Evolutionary conservation across 2,797 vertebrate genomes (phyloP).

Genomic region (Pterois miles): DNA sequence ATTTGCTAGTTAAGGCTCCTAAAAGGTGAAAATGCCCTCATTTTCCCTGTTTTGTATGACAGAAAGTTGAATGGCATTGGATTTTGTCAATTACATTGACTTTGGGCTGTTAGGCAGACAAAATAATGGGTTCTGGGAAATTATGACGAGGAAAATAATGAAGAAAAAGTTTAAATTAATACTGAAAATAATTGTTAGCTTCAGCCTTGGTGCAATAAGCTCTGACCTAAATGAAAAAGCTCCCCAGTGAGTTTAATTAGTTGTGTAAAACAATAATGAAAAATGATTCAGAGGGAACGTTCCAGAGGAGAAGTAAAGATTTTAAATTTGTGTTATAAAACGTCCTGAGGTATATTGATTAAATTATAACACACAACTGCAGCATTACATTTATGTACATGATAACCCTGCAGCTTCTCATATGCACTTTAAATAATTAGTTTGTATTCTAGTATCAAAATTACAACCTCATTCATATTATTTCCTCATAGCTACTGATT

Average conservation of each 20-base stretch:
- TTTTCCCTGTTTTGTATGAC: background rate
- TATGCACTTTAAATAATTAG: too few relatives aligned
- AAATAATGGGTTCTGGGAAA: background rate
- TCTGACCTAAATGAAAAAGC: conserved; percentile 3
- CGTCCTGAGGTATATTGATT: background rate
- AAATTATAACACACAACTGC: background rate
- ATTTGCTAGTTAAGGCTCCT: background rate
- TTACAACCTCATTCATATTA: background rate
- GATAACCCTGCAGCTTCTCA: background rate
- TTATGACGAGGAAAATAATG: background rate
- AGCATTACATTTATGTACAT: background rate
- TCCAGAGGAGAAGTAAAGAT: background rate
- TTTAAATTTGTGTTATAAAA: background rate
- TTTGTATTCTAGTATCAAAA: background rate
- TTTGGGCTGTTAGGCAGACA: background rate
- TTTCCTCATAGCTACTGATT: background rate
- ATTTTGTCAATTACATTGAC: background rate
- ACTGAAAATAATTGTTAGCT: background rate
- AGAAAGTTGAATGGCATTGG: background rate
- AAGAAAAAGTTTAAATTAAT: background rate
- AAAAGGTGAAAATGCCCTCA: too few relatives aligned
- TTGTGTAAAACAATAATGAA: background rate
- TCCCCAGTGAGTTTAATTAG: conserved; percentile 3
- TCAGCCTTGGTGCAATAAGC: background rate
- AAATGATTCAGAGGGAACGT: background rate